Conservation (phyloP, 2,888 invertebrate species). For the Lasius platythorax region DNA sequence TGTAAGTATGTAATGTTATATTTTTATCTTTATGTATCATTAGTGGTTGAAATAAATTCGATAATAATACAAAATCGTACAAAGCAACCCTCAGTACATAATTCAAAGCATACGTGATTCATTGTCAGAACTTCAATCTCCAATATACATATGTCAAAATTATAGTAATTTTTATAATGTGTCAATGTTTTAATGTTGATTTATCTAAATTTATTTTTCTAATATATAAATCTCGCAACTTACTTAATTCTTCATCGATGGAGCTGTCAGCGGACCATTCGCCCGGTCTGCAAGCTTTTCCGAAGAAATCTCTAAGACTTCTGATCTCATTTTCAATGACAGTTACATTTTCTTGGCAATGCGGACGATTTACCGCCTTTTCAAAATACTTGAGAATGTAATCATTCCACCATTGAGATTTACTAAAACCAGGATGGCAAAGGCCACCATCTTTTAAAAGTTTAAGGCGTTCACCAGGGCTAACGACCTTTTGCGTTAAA, state of each 20-base stretch:
- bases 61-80: too few relatives aligned
- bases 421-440: slow-evolving; percentile 90
- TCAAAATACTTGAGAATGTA: slow-evolving; percentile 89
- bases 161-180: background rate
- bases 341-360: slow-evolving; percentile 83
- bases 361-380: slow-evolving; percentile 81
- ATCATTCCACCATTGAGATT: slow-evolving; percentile 88
- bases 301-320: slow-evolving; percentile 89
- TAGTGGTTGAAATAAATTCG: too few relatives aligned
- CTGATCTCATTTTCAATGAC: slow-evolving; percentile 88
- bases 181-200: background rate
- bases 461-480: slow-evolving; percentile 82
- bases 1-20: too few relatives aligned
- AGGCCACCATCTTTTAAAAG: slow-evolving; percentile 87
- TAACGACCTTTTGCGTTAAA: slow-evolving; percentile 77
- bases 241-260: slow-evolving; percentile 88
- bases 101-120: background rate
- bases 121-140: background rate
- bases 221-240: slow-evolving; percentile 78
- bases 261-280: slow-evolving; percentile 88
- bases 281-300: slow-evolving; percentile 91
- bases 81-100: background rate
- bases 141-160: background rate
- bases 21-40: too few relatives aligned
- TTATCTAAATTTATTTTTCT: background rate